phyloP scores from a whole-genome alignment of 2,888 invertebrate genomes.

The Agapetus fuscipes region DNA sequence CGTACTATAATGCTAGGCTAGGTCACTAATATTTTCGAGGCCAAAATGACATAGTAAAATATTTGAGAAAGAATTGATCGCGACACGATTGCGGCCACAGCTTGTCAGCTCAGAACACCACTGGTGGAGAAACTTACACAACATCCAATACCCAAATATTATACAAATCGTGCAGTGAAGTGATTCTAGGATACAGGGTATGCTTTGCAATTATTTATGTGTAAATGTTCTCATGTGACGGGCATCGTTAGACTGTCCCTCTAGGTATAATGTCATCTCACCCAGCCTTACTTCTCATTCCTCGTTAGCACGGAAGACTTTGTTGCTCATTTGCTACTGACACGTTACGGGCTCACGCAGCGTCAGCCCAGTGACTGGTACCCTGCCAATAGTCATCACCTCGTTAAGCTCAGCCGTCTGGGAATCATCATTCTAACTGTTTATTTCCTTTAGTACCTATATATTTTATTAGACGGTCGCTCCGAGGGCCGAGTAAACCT shows the following conservation, averaged over 20 bases:
- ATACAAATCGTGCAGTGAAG: slow-evolving; percentile 53
- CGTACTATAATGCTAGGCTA: slow-evolving; percentile 22
- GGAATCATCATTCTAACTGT: too few species aligned
- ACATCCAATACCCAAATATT: slow-evolving; percentile 21
- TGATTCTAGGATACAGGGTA: slow-evolving; percentile 91
- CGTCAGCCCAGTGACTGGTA: too few species aligned
- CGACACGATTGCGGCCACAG: slow-evolving; percentile 23
- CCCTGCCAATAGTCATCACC: too few species aligned
- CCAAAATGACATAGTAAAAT: slow-evolving; percentile 37
- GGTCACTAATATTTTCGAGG: slow-evolving; percentile 28
- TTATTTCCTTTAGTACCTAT: slow-evolving; percentile 21
- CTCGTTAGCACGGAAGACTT: too few species aligned
- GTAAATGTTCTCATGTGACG: slow-evolving; percentile 47
- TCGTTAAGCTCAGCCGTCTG: too few species aligned
- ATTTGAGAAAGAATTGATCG: slow-evolving; percentile 22
- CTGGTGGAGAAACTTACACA: slow-evolving; percentile 21
- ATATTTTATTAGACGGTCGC: too few species aligned
- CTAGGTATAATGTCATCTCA: slow-evolving; percentile 19
- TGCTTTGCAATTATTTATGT: slow-evolving; percentile 85
- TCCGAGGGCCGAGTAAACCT: slow-evolving; percentile 19
- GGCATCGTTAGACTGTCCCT: slow-evolving; percentile 20
- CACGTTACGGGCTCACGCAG: too few species aligned
- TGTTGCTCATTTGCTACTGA: too few species aligned
- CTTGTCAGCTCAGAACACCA: slow-evolving; percentile 20
- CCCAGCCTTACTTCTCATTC: too few species aligned